Percentiles rank a stretch among this genome's conserved stretches.
phyloP scores from a whole-genome alignment of 2,888 invertebrate genomes.

The Amaurobius ferox region DNA sequence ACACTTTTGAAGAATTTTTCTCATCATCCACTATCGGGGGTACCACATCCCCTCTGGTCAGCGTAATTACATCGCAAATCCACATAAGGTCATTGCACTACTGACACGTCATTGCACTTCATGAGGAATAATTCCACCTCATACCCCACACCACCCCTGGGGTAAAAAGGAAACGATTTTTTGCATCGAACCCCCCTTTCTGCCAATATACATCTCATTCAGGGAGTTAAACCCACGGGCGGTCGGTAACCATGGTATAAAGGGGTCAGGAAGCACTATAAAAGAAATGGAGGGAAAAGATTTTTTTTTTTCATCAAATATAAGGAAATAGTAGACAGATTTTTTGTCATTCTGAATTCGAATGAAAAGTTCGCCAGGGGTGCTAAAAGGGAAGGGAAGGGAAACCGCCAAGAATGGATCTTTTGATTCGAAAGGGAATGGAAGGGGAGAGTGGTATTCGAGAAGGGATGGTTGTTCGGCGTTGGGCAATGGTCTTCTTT shows the following conservation, averaged over 20 bases:
- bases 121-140: slow-evolving; percentile 56
- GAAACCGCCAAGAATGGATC: too few relatives aligned
- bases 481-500: slow-evolving; percentile 46
- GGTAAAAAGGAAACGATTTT: slow-evolving; percentile 50
- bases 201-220: slow-evolving; percentile 17
- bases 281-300: slow-evolving; percentile 1
- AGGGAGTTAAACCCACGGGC: slow-evolving; percentile 20
- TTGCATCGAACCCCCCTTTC: slow-evolving; percentile 24
- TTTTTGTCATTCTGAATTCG: not conserved
- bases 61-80: slow-evolving; percentile 34
- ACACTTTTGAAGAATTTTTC: too few relatives aligned
- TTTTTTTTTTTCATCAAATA: not conserved
- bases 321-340: not conserved
- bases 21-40: too few relatives aligned
- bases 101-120: slow-evolving; percentile 55
- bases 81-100: slow-evolving; percentile 44
- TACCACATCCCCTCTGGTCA: slow-evolving; percentile 26
- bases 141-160: not conserved
- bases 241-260: slow-evolving; percentile 33
- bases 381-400: not conserved
- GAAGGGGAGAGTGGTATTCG: slow-evolving; percentile 10
- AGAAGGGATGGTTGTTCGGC: slow-evolving; percentile 34
- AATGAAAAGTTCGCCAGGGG: slow-evolving; percentile 5
- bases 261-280: slow-evolving; percentile 45
- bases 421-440: not conserved